Evolutionary conservation across 2,888 invertebrate species (phyloP).

Genomic region (Lasioglossum malachurum): DNA sequence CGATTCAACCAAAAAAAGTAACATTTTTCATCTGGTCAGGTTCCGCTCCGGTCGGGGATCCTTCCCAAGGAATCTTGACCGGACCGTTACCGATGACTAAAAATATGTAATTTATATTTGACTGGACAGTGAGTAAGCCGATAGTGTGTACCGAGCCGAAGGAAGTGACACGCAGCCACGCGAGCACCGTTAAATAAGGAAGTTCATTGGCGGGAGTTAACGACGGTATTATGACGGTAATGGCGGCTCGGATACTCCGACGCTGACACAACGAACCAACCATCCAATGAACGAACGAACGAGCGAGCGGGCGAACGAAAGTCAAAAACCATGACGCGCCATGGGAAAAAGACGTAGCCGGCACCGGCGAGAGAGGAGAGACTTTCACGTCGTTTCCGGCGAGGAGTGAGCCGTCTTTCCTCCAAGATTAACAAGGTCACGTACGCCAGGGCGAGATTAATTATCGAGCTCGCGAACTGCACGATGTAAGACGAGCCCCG

Average conservation of each 20-base stretch:
- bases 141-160: too few species aligned
- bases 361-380: neutral
- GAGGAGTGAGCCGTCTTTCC: conserved; percentile 16
- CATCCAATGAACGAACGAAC: neutral
- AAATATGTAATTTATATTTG: too few species aligned
- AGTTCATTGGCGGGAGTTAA: conserved; percentile 45
- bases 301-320: neutral
- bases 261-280: neutral
- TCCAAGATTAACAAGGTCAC: conserved; percentile 35
- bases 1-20: too few species aligned
- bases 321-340: conserved; percentile 37
- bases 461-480: conserved; percentile 20
- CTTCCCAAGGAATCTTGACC: too few species aligned
- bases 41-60: too few species aligned
- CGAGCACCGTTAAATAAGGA: conserved; percentile 48
- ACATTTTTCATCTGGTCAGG: too few species aligned
- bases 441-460: conserved; percentile 26
- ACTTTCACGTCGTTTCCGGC: conserved; percentile 26
- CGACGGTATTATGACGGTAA: conserved; percentile 31
- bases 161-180: neutral
- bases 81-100: too few species aligned
- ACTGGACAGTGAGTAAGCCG: too few species aligned
- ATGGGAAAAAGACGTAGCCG: conserved; percentile 33
- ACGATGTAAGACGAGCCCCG: conserved; percentile 9
- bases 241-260: neutral